phyloP scores from a whole-genome alignment of 2,797 vertebrate species.

The Falco concolor region DNA sequence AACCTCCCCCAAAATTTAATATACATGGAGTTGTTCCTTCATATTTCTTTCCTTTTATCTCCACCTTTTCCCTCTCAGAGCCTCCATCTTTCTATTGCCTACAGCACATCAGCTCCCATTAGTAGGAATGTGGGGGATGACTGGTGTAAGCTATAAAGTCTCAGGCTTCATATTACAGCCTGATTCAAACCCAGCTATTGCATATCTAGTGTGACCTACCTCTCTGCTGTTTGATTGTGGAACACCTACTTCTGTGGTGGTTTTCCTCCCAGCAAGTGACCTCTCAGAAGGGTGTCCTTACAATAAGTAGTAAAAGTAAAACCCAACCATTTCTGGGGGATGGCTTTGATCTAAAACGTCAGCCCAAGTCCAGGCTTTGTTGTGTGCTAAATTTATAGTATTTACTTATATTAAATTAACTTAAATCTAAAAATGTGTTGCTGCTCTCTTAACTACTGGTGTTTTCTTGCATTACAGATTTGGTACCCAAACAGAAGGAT shows the following conservation, averaged over 20 bases:
- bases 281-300: background rate
- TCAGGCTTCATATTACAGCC: background rate
- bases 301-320: background rate
- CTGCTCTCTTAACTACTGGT: background rate
- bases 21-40: constrained; percentile 29
- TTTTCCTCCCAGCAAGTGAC: background rate
- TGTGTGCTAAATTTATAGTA: background rate
- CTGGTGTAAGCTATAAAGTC: background rate
- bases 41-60: constrained; percentile 52
- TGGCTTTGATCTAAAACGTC: background rate
- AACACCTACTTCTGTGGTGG: background rate
- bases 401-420: background rate
- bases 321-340: background rate
- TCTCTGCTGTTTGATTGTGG: background rate
- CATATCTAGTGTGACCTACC: background rate
- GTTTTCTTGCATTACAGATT: background rate
- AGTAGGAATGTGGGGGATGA: background rate
- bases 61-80: background rate
- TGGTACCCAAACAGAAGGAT: background rate
- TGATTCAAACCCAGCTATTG: background rate
- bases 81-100: constrained; percentile 20
- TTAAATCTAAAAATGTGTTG: background rate
- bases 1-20: constrained; percentile 35
- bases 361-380: background rate
- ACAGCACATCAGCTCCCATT: background rate